These are phyloP conservation scores for Minunthozetes semirufus DNA, from an alignment of 2,888 invertebrate species.

Conservation along the genomic window DNA sequence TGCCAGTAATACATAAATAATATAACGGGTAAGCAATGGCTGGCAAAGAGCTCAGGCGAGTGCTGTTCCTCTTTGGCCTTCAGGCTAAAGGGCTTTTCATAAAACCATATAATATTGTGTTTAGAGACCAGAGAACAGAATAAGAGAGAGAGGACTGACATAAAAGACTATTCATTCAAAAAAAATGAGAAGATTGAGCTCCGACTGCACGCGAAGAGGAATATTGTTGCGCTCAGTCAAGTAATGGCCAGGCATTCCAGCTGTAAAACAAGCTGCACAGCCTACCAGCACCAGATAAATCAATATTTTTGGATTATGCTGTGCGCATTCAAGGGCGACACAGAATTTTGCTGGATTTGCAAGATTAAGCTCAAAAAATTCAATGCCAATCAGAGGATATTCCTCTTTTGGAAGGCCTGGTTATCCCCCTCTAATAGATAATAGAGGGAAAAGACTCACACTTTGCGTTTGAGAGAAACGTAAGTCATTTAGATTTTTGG, in stretches of 20 bases:
- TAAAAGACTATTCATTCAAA: not conserved
- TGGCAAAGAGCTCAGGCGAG: not conserved
- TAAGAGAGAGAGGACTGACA: not conserved
- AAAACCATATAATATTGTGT: slow-evolving; percentile 14
- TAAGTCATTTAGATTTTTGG: slow-evolving; percentile 5
- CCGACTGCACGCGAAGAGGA: not conserved
- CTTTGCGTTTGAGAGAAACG: not conserved
- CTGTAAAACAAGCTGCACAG: no score
- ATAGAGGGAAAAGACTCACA: not conserved
- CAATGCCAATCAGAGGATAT: no score
- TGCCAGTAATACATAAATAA: not conserved
- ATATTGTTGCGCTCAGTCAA: not conserved
- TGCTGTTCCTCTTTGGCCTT: not conserved
- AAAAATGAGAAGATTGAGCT: not conserved
- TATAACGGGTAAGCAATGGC: not conserved
- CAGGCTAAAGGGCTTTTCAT: slow-evolving; percentile 7
- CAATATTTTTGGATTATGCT: no score
- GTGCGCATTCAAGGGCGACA: no score
- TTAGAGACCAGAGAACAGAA: not conserved
- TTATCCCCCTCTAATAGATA: not conserved
- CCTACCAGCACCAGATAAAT: no score
- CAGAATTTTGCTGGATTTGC: no score
- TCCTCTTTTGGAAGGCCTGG: no score
- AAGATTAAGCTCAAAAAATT: no score
- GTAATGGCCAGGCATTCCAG: no score